These are phyloP conservation scores for Thamnophis elegans DNA, from an alignment of 2,797 vertebrate species.

Conservation along the genomic window DNA sequence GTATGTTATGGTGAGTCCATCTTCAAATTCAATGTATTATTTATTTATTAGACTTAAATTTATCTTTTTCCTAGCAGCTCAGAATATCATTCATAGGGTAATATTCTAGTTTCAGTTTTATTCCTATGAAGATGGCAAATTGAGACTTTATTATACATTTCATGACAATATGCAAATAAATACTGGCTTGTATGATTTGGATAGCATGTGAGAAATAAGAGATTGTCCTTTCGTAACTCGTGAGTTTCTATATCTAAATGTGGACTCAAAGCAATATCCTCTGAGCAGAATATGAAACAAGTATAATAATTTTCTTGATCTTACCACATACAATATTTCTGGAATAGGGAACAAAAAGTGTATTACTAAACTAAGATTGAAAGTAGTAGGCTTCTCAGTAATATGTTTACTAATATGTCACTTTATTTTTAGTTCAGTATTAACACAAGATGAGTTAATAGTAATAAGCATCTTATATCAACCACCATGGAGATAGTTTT, in stretches of 20 bases:
- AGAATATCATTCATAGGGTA: not conserved
- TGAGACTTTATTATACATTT: not conserved
- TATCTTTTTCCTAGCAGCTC: not conserved
- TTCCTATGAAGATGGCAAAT: not conserved
- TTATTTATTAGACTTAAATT: not conserved
- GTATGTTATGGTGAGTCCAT: not conserved
- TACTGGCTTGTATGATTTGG: not conserved
- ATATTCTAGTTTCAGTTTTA: not conserved
- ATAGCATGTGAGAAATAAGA: not conserved
- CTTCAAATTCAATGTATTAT: not conserved
- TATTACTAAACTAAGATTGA: not conserved
- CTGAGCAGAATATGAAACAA: not conserved
- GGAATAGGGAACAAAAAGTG: not conserved
- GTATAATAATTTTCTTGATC: not conserved
- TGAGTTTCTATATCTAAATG: not conserved
- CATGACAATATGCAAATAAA: not conserved
- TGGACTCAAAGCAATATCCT: not conserved
- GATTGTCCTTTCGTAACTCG: not conserved
- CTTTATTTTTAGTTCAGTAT: not conserved
- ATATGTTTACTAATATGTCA: not conserved
- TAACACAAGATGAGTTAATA: constrained; percentile 6
- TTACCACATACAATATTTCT: not conserved
- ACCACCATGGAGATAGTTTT: not conserved
- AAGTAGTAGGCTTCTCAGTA: not conserved
- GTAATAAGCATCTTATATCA: not conserved